Conservation (phyloP, 2,113 vertebrate genomes). For the Pimephales promelas region DNA sequence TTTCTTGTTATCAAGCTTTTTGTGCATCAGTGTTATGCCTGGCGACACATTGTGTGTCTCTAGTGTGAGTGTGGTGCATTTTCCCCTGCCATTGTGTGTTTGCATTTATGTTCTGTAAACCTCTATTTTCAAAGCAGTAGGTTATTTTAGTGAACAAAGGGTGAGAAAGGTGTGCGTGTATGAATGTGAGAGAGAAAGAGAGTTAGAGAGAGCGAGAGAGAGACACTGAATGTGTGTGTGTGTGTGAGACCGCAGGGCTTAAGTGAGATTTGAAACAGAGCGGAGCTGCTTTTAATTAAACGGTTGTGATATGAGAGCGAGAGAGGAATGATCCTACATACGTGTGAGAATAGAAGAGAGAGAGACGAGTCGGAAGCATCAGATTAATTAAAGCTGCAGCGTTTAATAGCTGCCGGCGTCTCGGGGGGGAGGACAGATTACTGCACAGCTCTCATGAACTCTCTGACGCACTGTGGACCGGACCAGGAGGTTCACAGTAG, state of each 20-base stretch:
- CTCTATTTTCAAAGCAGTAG: neutral
- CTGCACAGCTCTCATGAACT: constrained; percentile 6
- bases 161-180: neutral
- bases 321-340: neutral
- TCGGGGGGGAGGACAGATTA: constrained; percentile 9
- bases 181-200: no score
- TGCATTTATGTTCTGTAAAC: no score
- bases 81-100: no score
- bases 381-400: constrained; percentile 43
- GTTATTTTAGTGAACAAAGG: neutral
- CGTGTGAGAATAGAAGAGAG: constrained; percentile 15
- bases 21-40: no score
- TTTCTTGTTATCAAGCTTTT: no score
- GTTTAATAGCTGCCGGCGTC: constrained; percentile 30
- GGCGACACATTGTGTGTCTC: no score
- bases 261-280: neutral
- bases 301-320: constrained; percentile 54
- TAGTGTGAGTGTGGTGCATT: no score
- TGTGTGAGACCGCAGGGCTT: constrained; percentile 8
- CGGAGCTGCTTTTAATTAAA: constrained; percentile 61
- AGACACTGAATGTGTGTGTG: no score
- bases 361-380: neutral
- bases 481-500: no score
- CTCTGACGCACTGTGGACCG: neutral
- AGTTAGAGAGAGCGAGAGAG: no score